Percentiles rank a stretch among this genome's conserved stretches.
These are phyloP conservation scores for Oreochromis niloticus DNA, from an alignment of 2,113 vertebrate genomes.

Conservation along the genomic window DNA sequence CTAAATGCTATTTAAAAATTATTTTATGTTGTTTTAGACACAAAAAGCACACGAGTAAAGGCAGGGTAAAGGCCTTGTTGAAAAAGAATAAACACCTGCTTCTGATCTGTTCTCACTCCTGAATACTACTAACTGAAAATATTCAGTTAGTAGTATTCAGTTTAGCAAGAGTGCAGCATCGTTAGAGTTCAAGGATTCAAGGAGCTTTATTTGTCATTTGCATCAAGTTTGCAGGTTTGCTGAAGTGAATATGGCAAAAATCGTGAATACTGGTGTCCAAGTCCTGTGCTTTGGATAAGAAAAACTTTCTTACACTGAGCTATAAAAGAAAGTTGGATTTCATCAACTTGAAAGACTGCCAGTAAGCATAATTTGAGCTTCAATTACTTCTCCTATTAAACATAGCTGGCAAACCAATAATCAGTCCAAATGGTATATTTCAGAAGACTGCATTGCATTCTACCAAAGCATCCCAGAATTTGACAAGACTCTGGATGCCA, in stretches of 20 bases:
- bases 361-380: not conserved
- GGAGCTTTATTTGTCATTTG: no score
- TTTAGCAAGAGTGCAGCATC: not conserved
- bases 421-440: not conserved
- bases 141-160: not conserved
- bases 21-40: not conserved
- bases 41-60: not conserved
- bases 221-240: not conserved
- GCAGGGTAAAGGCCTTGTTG: not conserved
- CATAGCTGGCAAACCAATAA: not conserved
- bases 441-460: not conserved
- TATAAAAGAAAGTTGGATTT: not conserved
- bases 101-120: not conserved
- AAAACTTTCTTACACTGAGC: not conserved
- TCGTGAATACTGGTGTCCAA: not conserved
- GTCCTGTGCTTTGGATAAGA: not conserved
- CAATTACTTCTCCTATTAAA: not conserved
- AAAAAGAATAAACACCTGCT: not conserved
- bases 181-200: not conserved
- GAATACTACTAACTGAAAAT: not conserved
- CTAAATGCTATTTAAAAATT: not conserved
- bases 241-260: not conserved
- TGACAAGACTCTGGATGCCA: not conserved
- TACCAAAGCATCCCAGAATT: not conserved
- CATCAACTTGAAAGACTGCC: not conserved